Conservation (phyloP, 1,140 invertebrate species). For the Xylocopa sonorina region DNA sequence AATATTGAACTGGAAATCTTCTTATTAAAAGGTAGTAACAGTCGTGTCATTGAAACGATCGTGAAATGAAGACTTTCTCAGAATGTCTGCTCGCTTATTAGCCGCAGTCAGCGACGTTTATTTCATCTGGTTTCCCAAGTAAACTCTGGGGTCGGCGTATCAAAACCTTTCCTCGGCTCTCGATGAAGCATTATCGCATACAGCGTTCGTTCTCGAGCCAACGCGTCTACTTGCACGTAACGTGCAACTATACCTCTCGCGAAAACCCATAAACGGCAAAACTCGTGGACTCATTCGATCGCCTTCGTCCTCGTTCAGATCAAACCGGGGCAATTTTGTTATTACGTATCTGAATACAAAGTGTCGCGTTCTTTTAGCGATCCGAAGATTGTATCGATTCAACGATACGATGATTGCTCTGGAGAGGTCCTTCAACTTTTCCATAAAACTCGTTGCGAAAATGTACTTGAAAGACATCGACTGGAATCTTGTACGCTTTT, state of each 20-base stretch:
- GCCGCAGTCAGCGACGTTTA: too few species aligned
- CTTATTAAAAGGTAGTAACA: too few species aligned
- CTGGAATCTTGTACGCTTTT: neutral
- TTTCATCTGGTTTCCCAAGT: too few species aligned
- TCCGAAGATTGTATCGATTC: neutral
- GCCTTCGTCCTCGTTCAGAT: neutral
- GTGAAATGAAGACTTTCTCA: too few species aligned
- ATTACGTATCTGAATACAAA: conserved; percentile 27
- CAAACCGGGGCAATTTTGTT: conserved; percentile 9
- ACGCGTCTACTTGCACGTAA: neutral
- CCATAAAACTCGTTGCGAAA: neutral
- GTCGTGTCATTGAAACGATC: neutral
- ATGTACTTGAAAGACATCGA: too few species aligned
- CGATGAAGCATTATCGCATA: neutral
- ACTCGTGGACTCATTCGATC: conserved; percentile 12
- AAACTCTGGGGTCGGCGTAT: too few species aligned
- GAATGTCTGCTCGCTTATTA: too few species aligned
- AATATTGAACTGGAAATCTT: too few species aligned
- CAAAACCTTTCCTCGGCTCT: neutral
- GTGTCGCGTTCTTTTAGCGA: neutral
- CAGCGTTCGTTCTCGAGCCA: neutral
- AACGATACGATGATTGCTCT: neutral
- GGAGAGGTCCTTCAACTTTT: neutral
- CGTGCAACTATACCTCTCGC: neutral
- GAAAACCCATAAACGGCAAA: neutral